Conservation (phyloP, 2,888 invertebrate species). For the Protonemura montana region DNA sequence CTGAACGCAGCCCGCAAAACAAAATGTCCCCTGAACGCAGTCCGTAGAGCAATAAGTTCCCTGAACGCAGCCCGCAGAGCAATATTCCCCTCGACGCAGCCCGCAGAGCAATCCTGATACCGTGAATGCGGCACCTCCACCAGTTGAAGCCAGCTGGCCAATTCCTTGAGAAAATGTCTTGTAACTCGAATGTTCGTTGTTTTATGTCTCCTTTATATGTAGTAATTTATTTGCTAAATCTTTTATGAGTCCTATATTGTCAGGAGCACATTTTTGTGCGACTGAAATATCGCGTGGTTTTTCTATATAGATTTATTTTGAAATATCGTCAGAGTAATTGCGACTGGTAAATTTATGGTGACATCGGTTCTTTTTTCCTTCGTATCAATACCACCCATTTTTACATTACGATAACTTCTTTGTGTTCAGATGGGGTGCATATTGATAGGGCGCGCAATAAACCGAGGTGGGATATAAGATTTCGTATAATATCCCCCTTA, state of each 20-base stretch:
- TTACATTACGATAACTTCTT: background rate
- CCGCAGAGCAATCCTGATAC: background rate
- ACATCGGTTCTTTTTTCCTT: background rate
- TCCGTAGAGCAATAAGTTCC: too few relatives aligned
- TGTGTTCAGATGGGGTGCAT: background rate
- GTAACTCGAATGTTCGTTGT: background rate
- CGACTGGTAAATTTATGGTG: background rate
- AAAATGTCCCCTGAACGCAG: too few relatives aligned
- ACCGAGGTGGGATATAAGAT: background rate
- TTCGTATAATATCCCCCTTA: background rate
- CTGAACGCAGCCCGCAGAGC: too few relatives aligned
- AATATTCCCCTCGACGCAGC: background rate
- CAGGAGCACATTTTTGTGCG: background rate
- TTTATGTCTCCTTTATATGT: background rate
- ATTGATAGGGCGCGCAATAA: background rate
- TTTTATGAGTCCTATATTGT: constrained; percentile 7
- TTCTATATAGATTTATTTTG: background rate
- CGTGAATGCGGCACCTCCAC: background rate
- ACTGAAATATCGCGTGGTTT: background rate
- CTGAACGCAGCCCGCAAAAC: too few relatives aligned
- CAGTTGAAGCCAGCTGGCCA: background rate
- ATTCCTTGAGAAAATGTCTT: background rate
- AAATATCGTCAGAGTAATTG: background rate
- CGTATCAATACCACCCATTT: constrained; percentile 1
- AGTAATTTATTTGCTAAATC: background rate